Conservation (phyloP, 2,888 invertebrate genomes). For the Heliconius ismenius region DNA sequence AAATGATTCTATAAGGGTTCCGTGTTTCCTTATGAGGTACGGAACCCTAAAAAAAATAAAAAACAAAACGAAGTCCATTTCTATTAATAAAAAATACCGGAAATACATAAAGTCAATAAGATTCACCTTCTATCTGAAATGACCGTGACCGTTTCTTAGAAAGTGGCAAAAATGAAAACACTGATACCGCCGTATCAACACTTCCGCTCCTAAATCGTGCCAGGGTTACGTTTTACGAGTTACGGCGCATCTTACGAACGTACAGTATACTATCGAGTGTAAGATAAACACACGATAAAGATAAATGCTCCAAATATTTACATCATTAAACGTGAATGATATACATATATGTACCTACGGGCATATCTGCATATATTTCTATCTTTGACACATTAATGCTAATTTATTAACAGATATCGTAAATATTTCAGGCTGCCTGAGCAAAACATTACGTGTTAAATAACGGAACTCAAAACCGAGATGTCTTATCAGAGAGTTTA, state of each 20-base stretch:
- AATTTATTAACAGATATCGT: neutral
- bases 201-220: neutral
- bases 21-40: no score
- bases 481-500: no score
- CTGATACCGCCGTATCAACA: neutral
- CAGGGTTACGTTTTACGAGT: neutral
- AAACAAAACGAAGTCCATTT: no score
- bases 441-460: no score
- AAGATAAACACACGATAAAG: constrained; percentile 17
- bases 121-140: neutral
- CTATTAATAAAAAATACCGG: no score
- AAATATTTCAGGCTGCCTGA: no score
- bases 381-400: neutral
- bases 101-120: neutral
- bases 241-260: neutral
- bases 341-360: neutral
- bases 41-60: no score
- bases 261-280: neutral
- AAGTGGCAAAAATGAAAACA: constrained; percentile 6
- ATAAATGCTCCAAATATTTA: constrained; percentile 19
- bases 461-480: no score
- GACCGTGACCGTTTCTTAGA: constrained; percentile 16
- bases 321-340: neutral
- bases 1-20: no score
- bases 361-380: neutral